Base-by-base conservation (phyloP, 2,888 invertebrate genomes). In the Phengaris arion region DNA sequence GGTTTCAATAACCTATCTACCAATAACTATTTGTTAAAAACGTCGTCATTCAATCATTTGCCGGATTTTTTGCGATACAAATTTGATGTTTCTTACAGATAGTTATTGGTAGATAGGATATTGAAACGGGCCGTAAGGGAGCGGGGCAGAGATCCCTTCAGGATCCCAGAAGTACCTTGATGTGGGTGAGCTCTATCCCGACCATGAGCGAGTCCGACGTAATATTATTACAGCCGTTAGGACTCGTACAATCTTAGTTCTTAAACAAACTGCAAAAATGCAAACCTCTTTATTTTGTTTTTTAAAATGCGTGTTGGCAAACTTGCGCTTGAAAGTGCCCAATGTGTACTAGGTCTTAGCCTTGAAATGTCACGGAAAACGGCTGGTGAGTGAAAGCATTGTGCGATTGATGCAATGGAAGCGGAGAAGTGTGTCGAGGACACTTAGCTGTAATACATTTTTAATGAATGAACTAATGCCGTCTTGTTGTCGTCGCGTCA, bases 351-450 rank as follows among this genome's bases (percentile, higher is more conserved):
- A 68, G 64, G 64, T 51, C 74, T 73, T 83, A 90, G 85, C 92
- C 92, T 91, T 92, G 92, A 88, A 89, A 89, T 89, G 92, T 93
- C 91, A 92, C 90, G 89, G 91, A 92, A 91, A 89, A 89, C 86
- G 84, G 85, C 85, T 83, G 85, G 81, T 83, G 85, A 87, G 92
- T 88, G 92, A 92, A 92, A 92, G 92, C 92, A 87, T 86, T 88
- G 85, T 85, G 86, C 87, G 86, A 86, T 87, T 88, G 88, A 86
- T 89, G 88, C 87, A 86, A 86, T 82, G 82, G 81, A 81, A 85
- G 86, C 82, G 83, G 81, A 82, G 83, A 88, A 86, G 85, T 88
- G 83, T 86, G 87, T 85, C 88, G 86, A 86, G 88, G 88, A 84
- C 86, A 82, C 80, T 79, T 80, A 74, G 77, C 77, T 78, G 76